Base-by-base conservation (phyloP, 2,888 invertebrate genomes). In the Macroteleia sp. region DNA sequence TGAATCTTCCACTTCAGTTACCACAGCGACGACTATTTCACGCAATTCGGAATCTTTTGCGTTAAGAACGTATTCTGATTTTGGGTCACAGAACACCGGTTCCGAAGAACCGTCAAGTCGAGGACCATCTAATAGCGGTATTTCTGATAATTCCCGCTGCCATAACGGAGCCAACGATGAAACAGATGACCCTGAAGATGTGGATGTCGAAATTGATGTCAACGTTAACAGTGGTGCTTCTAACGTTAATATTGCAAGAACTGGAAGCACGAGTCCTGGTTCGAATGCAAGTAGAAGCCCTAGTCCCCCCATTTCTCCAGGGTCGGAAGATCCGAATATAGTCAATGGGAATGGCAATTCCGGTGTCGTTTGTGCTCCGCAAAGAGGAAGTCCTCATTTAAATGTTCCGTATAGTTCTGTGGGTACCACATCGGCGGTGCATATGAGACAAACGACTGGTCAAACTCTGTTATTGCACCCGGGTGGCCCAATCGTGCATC, bases 231-330 rank as follows among this genome's bases (percentile, higher is more conserved):
- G 16, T 19, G 44, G 61, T 8, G 5, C 10, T 16, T 22, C 39
- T 1, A 36, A 28, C 5, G 50, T 57, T 0, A 36, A 46, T 16
- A 32, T 70, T 87, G 92, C 83, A 88, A 90, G 73, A 88, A 91
- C 80, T 89, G 91, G 87, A 20, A 90, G 92, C 48, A 93, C 93
- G 9, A 93, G 94, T 83, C 93, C 94, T 22, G 93, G 93, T 2
- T 93, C 93, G 74, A 90, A 93, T 66, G 95, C 93, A 5, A 93
- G 95, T 28, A 94, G 94, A 78, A 95, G 95, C 85, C 87, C 89
- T 67, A 96, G 96, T 90, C 96, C 96, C 0, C 96, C 96, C 0
- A 97, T 97, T 44, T 96, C 96, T 8, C 96, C 96, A 0, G 96
- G 96, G 1, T 96, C 96, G 28, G 97, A 97, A 87, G 96, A 96